phyloP scores from a whole-genome alignment of 2,113 vertebrate genomes.

The Agelaius phoeniceus region DNA sequence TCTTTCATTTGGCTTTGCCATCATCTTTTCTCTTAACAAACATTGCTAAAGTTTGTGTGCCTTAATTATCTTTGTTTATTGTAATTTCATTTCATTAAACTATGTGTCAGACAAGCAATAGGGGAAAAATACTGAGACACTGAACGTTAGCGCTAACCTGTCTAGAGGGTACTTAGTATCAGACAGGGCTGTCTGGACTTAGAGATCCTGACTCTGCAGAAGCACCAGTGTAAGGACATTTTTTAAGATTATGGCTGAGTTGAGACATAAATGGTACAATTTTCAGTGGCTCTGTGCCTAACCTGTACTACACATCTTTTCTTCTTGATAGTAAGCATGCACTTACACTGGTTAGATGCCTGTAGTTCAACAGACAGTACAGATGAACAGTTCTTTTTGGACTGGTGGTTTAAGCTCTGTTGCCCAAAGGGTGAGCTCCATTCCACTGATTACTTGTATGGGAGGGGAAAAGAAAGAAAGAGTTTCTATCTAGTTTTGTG shows the following conservation, averaged over 20 bases:
- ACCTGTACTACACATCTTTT: neutral
- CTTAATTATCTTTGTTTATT: neutral
- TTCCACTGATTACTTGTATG: neutral
- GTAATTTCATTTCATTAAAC: neutral
- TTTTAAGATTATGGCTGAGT: neutral
- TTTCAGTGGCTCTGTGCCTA: neutral
- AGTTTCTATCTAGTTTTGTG: neutral
- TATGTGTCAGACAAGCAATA: neutral
- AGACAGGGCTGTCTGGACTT: neutral
- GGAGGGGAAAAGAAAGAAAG: neutral
- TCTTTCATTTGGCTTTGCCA: neutral
- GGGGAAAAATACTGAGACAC: neutral
- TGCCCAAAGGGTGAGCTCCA: neutral
- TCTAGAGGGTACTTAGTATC: neutral
- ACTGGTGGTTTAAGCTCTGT: neutral
- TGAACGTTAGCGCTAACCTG: neutral
- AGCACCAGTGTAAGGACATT: neutral
- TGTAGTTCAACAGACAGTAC: neutral
- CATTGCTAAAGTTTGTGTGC: neutral
- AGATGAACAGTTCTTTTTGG: neutral
- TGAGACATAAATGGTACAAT: neutral
- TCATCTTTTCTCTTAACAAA: neutral
- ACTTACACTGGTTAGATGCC: neutral
- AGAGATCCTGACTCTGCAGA: neutral
- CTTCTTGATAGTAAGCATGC: neutral